These are phyloP conservation scores for Solen grandis DNA, from an alignment of 1,140 invertebrate genomes.

Conservation along the genomic window DNA sequence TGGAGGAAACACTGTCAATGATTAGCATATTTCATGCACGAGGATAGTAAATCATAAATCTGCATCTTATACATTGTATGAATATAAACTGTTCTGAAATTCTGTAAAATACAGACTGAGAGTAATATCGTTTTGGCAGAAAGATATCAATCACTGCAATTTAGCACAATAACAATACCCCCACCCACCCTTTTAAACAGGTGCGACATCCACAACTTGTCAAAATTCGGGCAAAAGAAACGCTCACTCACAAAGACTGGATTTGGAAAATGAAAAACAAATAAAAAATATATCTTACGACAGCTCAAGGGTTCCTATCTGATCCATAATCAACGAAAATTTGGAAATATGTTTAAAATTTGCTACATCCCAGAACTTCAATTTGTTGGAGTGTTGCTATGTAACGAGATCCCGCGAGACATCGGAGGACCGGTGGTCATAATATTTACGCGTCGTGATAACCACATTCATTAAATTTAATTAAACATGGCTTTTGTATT, in stretches of 20 bases:
- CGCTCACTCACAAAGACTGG: neutral
- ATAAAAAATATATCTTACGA: slow-evolving; percentile 59
- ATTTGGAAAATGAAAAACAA: neutral
- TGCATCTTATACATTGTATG: too few relatives aligned
- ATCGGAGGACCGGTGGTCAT: neutral
- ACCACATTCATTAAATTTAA: too few relatives aligned
- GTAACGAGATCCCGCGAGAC: neutral
- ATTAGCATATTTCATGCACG: too few relatives aligned
- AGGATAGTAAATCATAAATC: too few relatives aligned
- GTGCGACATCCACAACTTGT: slow-evolving; percentile 20
- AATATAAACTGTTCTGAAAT: too few relatives aligned
- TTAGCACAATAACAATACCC: neutral
- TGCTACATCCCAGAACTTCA: neutral
- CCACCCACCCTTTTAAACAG: slow-evolving; percentile 15
- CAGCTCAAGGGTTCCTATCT: slow-evolving; percentile 68
- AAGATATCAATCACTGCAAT: neutral
- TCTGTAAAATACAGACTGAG: too few relatives aligned
- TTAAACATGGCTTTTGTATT: too few relatives aligned
- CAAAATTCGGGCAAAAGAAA: neutral
- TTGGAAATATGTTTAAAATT: neutral
- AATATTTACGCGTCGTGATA: too few relatives aligned
- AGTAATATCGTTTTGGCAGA: too few relatives aligned
- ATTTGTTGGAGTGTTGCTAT: neutral
- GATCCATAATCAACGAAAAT: slow-evolving; percentile 61
- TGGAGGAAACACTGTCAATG: too few relatives aligned